Evolutionary conservation across 2,888 invertebrate genomes (phyloP).

Genomic region (Noctua janthe): DNA sequence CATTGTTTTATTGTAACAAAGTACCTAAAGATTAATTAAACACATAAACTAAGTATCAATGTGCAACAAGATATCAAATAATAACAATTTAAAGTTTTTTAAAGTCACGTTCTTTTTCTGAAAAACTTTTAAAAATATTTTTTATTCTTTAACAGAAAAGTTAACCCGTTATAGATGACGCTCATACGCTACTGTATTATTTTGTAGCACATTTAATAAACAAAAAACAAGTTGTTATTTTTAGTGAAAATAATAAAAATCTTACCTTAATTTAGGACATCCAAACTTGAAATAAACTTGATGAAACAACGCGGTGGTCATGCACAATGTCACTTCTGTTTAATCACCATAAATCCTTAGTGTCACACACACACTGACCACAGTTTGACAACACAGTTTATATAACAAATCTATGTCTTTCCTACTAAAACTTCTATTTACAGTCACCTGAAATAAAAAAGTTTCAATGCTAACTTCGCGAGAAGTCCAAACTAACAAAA

Average conservation of each 20-base stretch:
- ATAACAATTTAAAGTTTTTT: not conserved
- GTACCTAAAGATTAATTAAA: not conserved
- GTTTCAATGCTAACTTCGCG: constrained; percentile 71
- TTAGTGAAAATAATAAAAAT: constrained; percentile 44
- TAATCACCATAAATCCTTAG: constrained; percentile 73
- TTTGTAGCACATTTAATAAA: constrained; percentile 24
- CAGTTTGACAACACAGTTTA: constrained; percentile 71
- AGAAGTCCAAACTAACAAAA: constrained; percentile 73
- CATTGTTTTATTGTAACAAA: not conserved
- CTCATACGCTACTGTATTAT: constrained; percentile 8
- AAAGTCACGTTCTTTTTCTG: not conserved
- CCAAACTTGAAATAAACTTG: constrained; percentile 80
- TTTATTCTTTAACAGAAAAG: not conserved
- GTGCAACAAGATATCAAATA: constrained; percentile 7
- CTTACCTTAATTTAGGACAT: constrained; percentile 87
- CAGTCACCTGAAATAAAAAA: constrained; percentile 77
- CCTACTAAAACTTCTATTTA: constrained; percentile 73
- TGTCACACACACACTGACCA: constrained; percentile 76
- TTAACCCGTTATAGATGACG: constrained; percentile 1
- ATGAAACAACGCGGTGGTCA: constrained; percentile 66
- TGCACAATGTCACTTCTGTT: constrained; percentile 76
- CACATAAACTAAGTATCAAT: not conserved
- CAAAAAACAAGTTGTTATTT: not conserved
- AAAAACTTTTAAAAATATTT: constrained; percentile 1
- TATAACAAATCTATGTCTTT: constrained; percentile 72